Evolutionary conservation across 2,888 invertebrate species (phyloP), one percentile per base, ranked within the genome.

Genomic region (Mactromeris polynyma): DNA sequence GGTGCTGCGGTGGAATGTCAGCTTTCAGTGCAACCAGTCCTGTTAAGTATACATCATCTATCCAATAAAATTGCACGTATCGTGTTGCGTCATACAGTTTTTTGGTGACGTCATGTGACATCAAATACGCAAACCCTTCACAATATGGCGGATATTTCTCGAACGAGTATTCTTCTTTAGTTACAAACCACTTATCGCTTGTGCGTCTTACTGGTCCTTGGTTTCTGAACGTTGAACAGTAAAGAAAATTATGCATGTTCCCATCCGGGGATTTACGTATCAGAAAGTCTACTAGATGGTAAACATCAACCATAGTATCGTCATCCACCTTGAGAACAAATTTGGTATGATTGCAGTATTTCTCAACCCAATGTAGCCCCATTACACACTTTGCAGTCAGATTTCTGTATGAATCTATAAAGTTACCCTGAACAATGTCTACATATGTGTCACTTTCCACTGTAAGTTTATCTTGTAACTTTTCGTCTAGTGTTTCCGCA

Each of bases 251-350:
- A 31, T 90, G 78, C 33, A 90, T 19, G 26, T 86, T 54, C 26
- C 89, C 89, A 64, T 90, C 89, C 0, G 88, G 90, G 0, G 88
- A 88, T 58, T 89, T 90, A n/a, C 84, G 84, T 21, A 85, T 58
- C 6, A 95, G 86, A 83, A 93, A 94, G 14, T 90, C 82, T 51
- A 98, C 96, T 91, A 97, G 97, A 93, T 97, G 97, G 38, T 98
- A 96, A 95, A 95, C 89, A 81, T 96, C 96, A n/a, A 96, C 94
- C 86, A 96, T 94, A 0, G 95, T 95, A 81, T 96, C 96, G 89
- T 96, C 96, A 87, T 96, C 96, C 0, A 94, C 92, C 89, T 96
- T 96, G 26, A 96, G 91, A 33, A 96, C 92, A 82, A 94, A 96
- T 80, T 94, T 94, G 1, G 95, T 95, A 46, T 94, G 90, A n/a